Evolutionary conservation across 2,113 vertebrate genomes (phyloP).

Genomic region (Hippopotamus amphibius): DNA sequence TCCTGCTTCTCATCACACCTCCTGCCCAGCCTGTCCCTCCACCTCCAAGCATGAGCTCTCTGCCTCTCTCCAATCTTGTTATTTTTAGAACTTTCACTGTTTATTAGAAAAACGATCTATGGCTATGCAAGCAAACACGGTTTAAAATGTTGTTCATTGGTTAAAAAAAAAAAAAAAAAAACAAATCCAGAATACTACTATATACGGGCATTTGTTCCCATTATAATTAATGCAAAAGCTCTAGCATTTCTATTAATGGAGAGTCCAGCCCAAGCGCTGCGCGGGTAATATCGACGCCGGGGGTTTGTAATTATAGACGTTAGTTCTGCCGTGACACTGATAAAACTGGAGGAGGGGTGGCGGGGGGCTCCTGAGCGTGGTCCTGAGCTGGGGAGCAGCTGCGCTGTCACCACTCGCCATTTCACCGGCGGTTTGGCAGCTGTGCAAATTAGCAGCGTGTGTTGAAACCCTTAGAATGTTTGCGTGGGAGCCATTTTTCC

Average conservation of each 20-base stretch:
- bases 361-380: fast-evolving
- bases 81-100: not conserved
- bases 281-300: not conserved
- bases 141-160: not conserved
- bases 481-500: not conserved
- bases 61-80: not conserved
- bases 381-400: not conserved
- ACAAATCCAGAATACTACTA: not conserved
- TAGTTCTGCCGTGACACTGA: not conserved
- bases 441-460: not conserved
- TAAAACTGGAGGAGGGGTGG: not conserved
- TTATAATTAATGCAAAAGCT: not conserved
- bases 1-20: too few relatives aligned
- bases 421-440: not conserved
- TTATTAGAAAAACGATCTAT: not conserved
- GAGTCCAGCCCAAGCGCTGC: not conserved
- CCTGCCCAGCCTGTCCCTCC: not conserved
- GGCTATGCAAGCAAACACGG: not conserved
- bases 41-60: not conserved
- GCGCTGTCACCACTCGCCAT: not conserved
- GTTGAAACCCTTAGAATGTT: not conserved
- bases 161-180: not conserved
- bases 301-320: not conserved
- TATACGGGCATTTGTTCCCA: not conserved
- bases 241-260: not conserved